phyloP scores from a whole-genome alignment of 2,888 invertebrate genomes.

The Nymphalis urticae region DNA sequence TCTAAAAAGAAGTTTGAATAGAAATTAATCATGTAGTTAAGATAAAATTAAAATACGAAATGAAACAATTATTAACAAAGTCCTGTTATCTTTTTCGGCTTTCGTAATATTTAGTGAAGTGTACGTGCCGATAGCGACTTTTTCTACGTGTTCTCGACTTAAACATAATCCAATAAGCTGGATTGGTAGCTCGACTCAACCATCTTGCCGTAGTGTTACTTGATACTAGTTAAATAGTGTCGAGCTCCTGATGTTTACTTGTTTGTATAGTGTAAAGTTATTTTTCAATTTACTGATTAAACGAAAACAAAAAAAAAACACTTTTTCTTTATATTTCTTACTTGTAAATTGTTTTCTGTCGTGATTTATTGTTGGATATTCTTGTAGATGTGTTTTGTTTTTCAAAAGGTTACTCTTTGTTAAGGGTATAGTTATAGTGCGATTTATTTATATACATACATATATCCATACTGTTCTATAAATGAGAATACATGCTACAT shows the following conservation, averaged over 20 bases:
- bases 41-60: slow-evolving; percentile 2
- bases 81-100: background rate
- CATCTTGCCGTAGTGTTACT: slow-evolving; percentile 47
- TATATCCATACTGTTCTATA: too few species aligned
- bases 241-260: background rate
- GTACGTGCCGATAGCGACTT: slow-evolving; percentile 33
- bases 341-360: too few species aligned
- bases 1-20: background rate
- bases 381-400: too few species aligned
- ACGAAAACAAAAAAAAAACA: too few species aligned
- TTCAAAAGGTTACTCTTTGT: too few species aligned
- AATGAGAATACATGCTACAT: too few species aligned
- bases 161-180: slow-evolving; percentile 57
- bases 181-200: slow-evolving; percentile 62
- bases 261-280: background rate
- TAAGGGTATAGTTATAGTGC: too few species aligned
- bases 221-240: slow-evolving; percentile 34
- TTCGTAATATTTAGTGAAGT: slow-evolving; percentile 20
- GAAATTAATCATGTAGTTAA: background rate
- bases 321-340: too few species aligned
- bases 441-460: too few species aligned
- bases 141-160: slow-evolving; percentile 30
- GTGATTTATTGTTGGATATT: too few species aligned
- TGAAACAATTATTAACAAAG: background rate
- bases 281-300: too few species aligned